Conservation (phyloP, 2,113 vertebrate species). For the Turdus rufiventris region DNA sequence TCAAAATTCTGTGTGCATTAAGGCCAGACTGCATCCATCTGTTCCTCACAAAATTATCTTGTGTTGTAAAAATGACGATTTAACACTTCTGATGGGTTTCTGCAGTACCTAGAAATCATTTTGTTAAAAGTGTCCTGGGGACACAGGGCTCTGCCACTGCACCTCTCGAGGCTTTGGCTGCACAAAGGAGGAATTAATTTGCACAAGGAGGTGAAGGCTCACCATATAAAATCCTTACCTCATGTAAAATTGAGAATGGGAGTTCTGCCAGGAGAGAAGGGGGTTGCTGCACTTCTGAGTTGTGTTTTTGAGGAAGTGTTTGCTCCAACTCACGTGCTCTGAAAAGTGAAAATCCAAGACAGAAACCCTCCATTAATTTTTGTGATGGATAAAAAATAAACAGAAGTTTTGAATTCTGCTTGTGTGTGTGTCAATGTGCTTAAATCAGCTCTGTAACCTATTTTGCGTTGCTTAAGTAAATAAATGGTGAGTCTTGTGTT, state of each 20-base stretch:
- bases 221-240: neutral
- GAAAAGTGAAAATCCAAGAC: neutral
- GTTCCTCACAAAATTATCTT: neutral
- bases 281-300: neutral
- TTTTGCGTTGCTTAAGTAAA: neutral
- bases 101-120: neutral
- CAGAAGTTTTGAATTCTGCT: neutral
- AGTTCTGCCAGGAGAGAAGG: neutral
- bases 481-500: neutral
- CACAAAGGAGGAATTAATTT: neutral
- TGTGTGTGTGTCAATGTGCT: neutral
- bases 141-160: neutral
- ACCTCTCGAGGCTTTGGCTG: neutral
- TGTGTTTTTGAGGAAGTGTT: neutral
- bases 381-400: neutral
- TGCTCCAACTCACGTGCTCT: fast-evolving
- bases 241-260: neutral
- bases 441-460: neutral
- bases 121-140: neutral
- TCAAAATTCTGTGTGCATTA: neutral
- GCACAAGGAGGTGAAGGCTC: neutral
- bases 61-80: neutral
- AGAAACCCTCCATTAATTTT: neutral
- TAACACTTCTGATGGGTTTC: neutral
- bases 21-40: neutral